Evolutionary conservation across 2,888 invertebrate species (phyloP).

Genomic region (Eudasyphora cyanicolor): DNA sequence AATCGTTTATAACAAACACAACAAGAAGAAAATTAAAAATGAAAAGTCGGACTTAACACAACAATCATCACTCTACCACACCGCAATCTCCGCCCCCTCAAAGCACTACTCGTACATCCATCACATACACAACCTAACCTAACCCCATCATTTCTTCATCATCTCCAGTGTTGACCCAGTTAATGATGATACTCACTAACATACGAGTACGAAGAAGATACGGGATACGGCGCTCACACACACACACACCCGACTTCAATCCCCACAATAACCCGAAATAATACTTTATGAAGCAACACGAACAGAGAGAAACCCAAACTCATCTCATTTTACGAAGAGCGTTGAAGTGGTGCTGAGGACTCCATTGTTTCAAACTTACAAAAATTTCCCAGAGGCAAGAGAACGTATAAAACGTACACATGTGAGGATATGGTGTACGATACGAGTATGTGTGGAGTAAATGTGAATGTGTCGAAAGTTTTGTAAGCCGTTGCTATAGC

Average conservation of each 20-base stretch:
- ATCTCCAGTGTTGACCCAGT: constrained; percentile 39
- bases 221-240: neutral
- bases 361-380: constrained; percentile 10
- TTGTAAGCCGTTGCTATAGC: neutral
- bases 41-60: neutral
- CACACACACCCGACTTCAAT: neutral
- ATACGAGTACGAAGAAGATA: neutral
- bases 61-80: constrained; percentile 2
- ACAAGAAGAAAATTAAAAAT: neutral
- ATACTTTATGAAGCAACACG: neutral
- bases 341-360: neutral
- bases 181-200: neutral
- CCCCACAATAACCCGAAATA: constrained; percentile 2
- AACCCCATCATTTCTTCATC: neutral
- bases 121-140: neutral
- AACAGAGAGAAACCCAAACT: neutral
- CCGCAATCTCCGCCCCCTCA: neutral
- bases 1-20: neutral
- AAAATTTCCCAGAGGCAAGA: constrained; percentile 8
- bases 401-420: neutral
- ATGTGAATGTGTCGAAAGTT: neutral
- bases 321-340: neutral
- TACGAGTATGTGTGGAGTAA: neutral
- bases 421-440: neutral
- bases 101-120: neutral